A percentile compares a stretch with the other conserved stretches of the same genome.
Conservation (phyloP, 2,113 vertebrate genomes). For the Catharus bicknelli region DNA sequence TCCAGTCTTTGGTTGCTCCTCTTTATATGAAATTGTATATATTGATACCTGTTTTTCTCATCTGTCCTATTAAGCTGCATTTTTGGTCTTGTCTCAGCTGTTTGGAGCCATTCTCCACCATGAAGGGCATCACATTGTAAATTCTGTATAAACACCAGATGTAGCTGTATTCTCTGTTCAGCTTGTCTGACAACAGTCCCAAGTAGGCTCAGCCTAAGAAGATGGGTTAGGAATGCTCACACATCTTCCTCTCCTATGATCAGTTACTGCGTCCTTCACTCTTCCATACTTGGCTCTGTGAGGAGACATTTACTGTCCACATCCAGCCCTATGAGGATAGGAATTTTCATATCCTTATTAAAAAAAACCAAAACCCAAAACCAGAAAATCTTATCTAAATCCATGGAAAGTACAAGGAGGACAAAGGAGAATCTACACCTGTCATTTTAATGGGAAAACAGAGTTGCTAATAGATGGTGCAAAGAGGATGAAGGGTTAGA, state of each 20-base stretch:
- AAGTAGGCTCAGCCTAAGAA: neutral
- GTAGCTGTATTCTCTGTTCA: neutral
- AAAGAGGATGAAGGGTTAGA: neutral
- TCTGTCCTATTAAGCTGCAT: neutral
- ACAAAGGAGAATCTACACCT: neutral
- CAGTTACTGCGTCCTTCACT: neutral
- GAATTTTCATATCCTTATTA: neutral
- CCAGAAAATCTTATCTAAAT: neutral
- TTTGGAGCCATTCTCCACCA: neutral
- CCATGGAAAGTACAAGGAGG: neutral
- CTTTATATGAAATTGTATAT: neutral
- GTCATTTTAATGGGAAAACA: neutral
- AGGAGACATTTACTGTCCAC: neutral
- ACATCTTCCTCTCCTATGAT: rapidly evolving
- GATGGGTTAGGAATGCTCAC: neutral
- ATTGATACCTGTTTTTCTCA: neutral
- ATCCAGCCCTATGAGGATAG: neutral
- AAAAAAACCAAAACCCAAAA: too few species aligned
- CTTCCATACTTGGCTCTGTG: rapidly evolving
- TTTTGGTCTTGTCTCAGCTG: neutral
- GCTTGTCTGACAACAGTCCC: neutral
- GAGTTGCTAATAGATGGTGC: neutral
- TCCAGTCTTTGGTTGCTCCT: neutral
- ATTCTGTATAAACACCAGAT: neutral
- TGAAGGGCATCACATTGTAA: neutral